phyloP scores from a whole-genome alignment of 1,140 invertebrate genomes.

The Drosophila bifasciata region DNA sequence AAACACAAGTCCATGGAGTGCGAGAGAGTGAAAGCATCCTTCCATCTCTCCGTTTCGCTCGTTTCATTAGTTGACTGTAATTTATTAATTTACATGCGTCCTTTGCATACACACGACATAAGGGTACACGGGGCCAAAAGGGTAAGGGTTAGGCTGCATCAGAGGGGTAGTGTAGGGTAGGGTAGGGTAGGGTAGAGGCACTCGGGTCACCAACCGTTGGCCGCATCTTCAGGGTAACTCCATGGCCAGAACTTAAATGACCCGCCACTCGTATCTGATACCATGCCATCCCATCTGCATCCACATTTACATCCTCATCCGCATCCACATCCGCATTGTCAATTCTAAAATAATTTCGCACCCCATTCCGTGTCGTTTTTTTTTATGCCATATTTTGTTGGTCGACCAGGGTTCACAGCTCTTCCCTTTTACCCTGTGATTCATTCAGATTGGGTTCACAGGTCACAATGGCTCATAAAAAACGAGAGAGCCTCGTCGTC shows the following conservation, averaged over 20 bases:
- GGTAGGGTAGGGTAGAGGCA: conserved; percentile 24
- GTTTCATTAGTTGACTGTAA: conserved; percentile 79
- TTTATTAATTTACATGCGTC: conserved; percentile 82
- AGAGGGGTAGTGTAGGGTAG: conserved; percentile 13
- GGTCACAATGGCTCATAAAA: conserved; percentile 49
- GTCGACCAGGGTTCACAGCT: background rate
- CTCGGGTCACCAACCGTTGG: conserved; percentile 10
- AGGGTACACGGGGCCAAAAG: conserved; percentile 28
- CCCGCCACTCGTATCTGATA: conserved; percentile 41
- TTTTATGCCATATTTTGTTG: conserved; percentile 13
- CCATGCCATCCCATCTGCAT: conserved; percentile 34
- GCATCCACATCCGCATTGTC: conserved; percentile 29
- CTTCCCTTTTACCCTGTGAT: too few relatives aligned
- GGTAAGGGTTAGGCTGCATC: conserved; percentile 21
- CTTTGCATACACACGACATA: conserved; percentile 60
- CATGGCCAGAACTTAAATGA: conserved; percentile 64
- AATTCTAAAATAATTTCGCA: conserved; percentile 58
- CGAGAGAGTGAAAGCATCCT: conserved; percentile 12
- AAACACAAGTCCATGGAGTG: background rate
- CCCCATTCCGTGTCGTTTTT: conserved; percentile 41
- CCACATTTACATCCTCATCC: conserved; percentile 25
- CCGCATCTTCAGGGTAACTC: conserved; percentile 79
- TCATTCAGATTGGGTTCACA: conserved; percentile 41
- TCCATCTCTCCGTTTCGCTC: conserved; percentile 40
- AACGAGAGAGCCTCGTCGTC: conserved; percentile 10